A percentile compares a stretch with the other conserved stretches of the same genome.
Evolutionary conservation across 2,888 invertebrate species (phyloP).

Genomic region (Iphiclides podalirius): DNA sequence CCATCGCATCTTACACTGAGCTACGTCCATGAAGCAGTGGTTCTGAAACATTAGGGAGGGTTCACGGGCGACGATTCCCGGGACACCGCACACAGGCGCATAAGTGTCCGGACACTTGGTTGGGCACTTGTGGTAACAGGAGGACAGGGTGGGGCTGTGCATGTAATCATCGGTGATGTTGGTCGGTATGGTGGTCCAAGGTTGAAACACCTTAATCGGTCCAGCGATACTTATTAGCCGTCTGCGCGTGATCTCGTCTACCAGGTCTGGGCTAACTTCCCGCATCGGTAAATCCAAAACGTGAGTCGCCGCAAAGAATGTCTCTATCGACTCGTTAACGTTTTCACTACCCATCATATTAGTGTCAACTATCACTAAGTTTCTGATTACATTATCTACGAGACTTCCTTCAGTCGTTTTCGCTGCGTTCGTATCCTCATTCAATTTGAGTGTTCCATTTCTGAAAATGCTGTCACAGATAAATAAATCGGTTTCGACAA

Average conservation of each 20-base stretch:
- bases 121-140: conserved; percentile 65
- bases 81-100: conserved; percentile 59
- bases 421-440: neutral
- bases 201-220: conserved; percentile 51
- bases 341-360: conserved; percentile 39
- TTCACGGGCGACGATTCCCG: conserved; percentile 49
- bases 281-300: conserved; percentile 49
- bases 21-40: conserved; percentile 69
- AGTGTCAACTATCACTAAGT: conserved; percentile 48
- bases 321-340: conserved; percentile 52
- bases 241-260: conserved; percentile 41
- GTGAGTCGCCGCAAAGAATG: conserved; percentile 63
- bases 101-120: conserved; percentile 61
- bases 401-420: neutral
- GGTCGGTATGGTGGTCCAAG: conserved; percentile 48
- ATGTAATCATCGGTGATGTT: conserved; percentile 43
- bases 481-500: conserved; percentile 42
- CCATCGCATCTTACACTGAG: conserved; percentile 63
- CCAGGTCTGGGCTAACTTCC: conserved; percentile 37
- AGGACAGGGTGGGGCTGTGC: conserved; percentile 48
- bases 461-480: conserved; percentile 37
- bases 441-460: conserved; percentile 21
- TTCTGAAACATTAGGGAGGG: conserved; percentile 63
- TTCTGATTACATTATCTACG: conserved; percentile 14
- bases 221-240: conserved; percentile 44